These are phyloP conservation scores for Donacobius atricapilla DNA, from an alignment of 2,113 vertebrate species.

Conservation along the genomic window DNA sequence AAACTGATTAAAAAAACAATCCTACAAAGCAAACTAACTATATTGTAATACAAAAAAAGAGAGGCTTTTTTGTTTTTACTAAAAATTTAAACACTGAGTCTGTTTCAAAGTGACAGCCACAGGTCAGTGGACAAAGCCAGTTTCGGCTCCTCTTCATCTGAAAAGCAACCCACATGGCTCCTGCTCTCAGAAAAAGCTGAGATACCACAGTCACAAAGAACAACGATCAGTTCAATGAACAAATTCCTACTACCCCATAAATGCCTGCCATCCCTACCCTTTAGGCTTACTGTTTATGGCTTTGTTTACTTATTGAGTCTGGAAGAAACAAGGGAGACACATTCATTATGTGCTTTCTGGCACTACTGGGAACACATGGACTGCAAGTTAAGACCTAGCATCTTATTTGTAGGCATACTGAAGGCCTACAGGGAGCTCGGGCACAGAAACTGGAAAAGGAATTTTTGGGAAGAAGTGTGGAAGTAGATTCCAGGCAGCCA, in stretches of 20 bases:
- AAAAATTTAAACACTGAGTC: background rate
- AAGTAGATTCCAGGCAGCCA: slow-evolving; percentile 42
- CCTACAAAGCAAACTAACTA: background rate
- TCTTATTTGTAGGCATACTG: slow-evolving; percentile 42
- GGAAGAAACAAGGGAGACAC: slow-evolving; percentile 49
- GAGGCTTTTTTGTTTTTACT: background rate
- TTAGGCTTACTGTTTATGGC: slow-evolving; percentile 53
- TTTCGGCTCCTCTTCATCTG: background rate
- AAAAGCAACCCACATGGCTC: background rate
- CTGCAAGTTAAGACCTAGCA: slow-evolving; percentile 23
- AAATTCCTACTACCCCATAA: slow-evolving; percentile 53
- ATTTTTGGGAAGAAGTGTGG: slow-evolving; percentile 13
- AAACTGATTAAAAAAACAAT: background rate
- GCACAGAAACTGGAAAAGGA: slow-evolving; percentile 15
- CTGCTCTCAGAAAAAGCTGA: background rate
- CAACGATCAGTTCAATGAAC: slow-evolving; percentile 5
- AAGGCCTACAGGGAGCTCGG: background rate
- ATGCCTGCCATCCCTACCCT: slow-evolving; percentile 39
- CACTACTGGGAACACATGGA: slow-evolving; percentile 15
- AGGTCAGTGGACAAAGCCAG: background rate
- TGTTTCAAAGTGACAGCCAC: background rate
- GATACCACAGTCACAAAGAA: slow-evolving; percentile 19
- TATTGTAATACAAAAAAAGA: background rate
- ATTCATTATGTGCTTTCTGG: slow-evolving; percentile 56
- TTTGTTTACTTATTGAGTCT: slow-evolving; percentile 50